Base-by-base conservation (phyloP, 2,113 vertebrate genomes). In the Lepus americanus region DNA sequence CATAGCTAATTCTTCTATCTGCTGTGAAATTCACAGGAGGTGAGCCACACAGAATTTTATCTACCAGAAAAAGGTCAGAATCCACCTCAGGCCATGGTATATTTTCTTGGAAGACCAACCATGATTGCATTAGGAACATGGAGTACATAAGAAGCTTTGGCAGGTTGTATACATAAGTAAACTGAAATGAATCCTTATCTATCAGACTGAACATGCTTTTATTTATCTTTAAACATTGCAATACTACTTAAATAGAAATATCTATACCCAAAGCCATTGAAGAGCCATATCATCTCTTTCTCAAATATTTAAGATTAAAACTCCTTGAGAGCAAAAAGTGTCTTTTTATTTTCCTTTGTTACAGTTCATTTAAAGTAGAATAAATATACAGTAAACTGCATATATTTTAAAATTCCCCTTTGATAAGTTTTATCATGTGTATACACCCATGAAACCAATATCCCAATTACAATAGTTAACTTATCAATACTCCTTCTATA, bases 21-120 rank as follows among this genome's bases (percentile, higher is more conserved):
- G 44, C 44, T 92, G 29, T 88, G 90, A 85, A 88, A 90, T 80
- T 90, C 83, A n/a, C 9, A 67, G 86, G 12, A 84, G 33, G 76
- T 61, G 73, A 78, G 36, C 36, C 29, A 29, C 31, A 73, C 3
- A 59, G 16, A 90, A 67, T 5, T 90, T 64, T 49, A 59, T 22
- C 19, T 84, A 29, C 49, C 13, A 27, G 5, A 85, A 67, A 88
- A 90, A 95, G 70, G 67, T 86, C 39, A 86, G 49, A 70, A 36
- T 72, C 59, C 59, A 27, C 61, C 66, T 74, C 7, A 22, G 31
- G 72, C 19, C 25, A 64, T 19, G 31, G 39, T 94, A 11, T 72
- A 59, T 87, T 44, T 74, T 67, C n/a, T 55, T 59, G 67, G 84
- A 69, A 80, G 36, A 16, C 39, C 51, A 84, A 20, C 2, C 13